Evolutionary conservation across 2,797 vertebrate species (phyloP).

Genomic region (Brachyalestes nurse): DNA sequence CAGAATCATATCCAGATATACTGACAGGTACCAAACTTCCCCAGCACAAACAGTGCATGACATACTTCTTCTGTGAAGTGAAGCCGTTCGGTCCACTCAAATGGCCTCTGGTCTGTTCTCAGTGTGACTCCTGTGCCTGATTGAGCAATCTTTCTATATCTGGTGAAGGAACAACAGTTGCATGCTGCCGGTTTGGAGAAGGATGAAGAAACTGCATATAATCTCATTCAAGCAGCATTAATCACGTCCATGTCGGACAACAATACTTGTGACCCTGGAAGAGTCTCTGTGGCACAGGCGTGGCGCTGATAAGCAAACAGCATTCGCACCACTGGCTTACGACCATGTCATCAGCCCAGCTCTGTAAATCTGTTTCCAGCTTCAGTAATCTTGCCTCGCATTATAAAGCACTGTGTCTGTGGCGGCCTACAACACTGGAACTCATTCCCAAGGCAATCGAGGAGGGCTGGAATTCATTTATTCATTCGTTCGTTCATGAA

Average conservation of each 20-base stretch:
- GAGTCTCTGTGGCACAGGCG: conserved; percentile 39
- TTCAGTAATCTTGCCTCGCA: conserved; percentile 44
- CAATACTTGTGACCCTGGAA: conserved; percentile 43
- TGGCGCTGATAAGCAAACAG: conserved; percentile 50
- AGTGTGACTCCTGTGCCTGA: background rate
- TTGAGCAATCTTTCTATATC: conserved; percentile 1
- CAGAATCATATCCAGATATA: no score
- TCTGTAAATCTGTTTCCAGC: conserved; percentile 54
- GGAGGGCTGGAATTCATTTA: conserved; percentile 45
- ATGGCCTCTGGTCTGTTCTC: background rate
- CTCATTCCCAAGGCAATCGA: conserved; percentile 29
- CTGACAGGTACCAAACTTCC: no score
- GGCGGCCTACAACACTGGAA: conserved; percentile 31
- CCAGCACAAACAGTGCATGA: no score
- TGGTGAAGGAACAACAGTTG: conserved; percentile 4
- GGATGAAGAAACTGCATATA: conserved; percentile 46
- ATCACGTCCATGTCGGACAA: conserved; percentile 47
- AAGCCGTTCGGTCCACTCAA: background rate
- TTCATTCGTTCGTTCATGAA: conserved; percentile 48
- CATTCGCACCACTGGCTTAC: conserved; percentile 53
- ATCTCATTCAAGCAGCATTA: conserved; percentile 51
- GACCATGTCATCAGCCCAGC: conserved; percentile 54
- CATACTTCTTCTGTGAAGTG: background rate
- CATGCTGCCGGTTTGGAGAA: conserved; percentile 12
- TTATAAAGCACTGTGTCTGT: conserved; percentile 37